Base-by-base conservation (phyloP, 2,113 vertebrate genomes). In the Myotis davidii region DNA sequence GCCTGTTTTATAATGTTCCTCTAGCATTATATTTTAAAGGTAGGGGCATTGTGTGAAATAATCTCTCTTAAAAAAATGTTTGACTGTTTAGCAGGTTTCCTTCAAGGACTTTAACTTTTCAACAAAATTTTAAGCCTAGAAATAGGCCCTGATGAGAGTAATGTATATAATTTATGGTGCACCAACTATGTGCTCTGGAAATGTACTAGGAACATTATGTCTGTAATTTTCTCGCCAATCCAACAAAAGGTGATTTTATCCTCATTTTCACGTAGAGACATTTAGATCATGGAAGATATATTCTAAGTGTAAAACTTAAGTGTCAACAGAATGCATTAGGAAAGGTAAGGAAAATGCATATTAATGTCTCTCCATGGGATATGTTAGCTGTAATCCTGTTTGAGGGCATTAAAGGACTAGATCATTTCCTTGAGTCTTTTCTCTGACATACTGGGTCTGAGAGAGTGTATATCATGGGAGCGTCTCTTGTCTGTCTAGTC, bases 241-340 rank as follows among this genome's bases (percentile, higher is more conserved):
- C 8, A 52, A 79, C 39, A 72, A 59, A 83, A 50, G 2, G 0
- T 92, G 21, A 5, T 73, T 69, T 92, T 69, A 50, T 79, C 6
- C 1, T 17, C 18, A 37, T 83, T 87, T 79, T 50, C 37, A 65
- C 29, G 73, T 72, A 69, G 42, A 37, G 37, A 76, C 21, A n/a
- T 85, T 82, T 83, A 78, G 23, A 65, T 52, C 50, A 70, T 23
- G 10, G 27, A 91, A n/a, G 25, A 79, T 52, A 16, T 81, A 70
- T 65, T 48, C 21, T 72, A 77, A 67, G 5, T 65, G 0, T 96
- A 86, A 94, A 94, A 93, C 12, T 70, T 70, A 21, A 95, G 25
- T 85, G 18, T 91, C 54, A 67, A 76, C 18, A 78, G 32, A 77
- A 85, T 56, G 9, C 65, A 23, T 90, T 45, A 76, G 7, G 87